A percentile compares a stretch with the other conserved stretches of the same genome.
Evolutionary conservation across 2,888 invertebrate species (phyloP).

Genomic region (Sesia apiformis): DNA sequence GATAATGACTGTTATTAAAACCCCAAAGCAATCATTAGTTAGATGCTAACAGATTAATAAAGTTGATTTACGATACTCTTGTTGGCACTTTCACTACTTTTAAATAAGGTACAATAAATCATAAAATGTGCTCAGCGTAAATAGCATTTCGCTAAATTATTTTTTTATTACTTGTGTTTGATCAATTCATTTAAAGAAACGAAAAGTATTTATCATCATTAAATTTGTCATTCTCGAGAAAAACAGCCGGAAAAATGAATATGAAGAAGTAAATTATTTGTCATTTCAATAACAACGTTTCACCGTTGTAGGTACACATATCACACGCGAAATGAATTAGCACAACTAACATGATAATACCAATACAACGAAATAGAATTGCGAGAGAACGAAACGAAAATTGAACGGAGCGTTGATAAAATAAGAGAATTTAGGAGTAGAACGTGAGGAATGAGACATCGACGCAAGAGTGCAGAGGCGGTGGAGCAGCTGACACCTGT

Average conservation of each 20-base stretch:
- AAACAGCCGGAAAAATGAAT: background rate
- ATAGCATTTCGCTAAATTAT: conserved; percentile 1
- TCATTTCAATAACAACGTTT: background rate
- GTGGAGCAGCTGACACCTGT: conserved; percentile 73
- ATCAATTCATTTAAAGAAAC: background rate
- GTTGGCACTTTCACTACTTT: background rate
- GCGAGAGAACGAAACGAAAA: conserved; percentile 63
- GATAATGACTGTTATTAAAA: too few relatives aligned
- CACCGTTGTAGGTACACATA: background rate
- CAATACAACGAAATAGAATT: conserved; percentile 58
- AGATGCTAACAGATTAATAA: too few relatives aligned
- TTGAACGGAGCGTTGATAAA: conserved; percentile 72
- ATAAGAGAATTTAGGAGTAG: conserved; percentile 71
- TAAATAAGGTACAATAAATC: background rate
- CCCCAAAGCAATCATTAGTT: too few relatives aligned
- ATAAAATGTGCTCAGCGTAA: background rate
- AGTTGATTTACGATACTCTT: too few relatives aligned
- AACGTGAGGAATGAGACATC: conserved; percentile 74
- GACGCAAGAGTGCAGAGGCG: conserved; percentile 74
- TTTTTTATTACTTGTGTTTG: background rate
- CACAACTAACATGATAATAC: conserved; percentile 38
- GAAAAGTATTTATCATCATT: background rate
- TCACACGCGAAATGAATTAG: conserved; percentile 29
- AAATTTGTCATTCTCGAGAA: background rate
- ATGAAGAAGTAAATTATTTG: background rate